Evolutionary conservation across 1,140 invertebrate genomes (phyloP), one percentile per base, ranked within the genome.

Genomic region (Argopecten irradians): DNA sequence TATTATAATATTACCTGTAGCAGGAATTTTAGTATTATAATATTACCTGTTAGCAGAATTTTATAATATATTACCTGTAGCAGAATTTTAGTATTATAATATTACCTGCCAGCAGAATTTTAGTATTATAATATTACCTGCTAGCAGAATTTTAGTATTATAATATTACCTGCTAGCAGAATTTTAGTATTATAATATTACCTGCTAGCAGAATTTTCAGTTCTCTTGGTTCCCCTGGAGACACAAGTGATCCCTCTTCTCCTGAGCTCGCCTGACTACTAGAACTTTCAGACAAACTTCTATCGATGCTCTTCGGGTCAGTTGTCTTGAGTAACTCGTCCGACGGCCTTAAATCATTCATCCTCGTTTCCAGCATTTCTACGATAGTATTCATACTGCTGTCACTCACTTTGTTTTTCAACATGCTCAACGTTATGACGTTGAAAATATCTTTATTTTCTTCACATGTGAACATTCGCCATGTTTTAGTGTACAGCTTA

Each of bases 311-410:
- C 7, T 71, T 28, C 16, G 13, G 55, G 22, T 71, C 28, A 11
- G 1, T 28, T n/a, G 8, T n/a, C n/a, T n/a, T 71, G 22, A 28
- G 8, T 71, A 71, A 1, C 5, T n/a, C 55, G n/a, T n/a, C 55
- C 5, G 22, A 1, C n/a, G 55, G 55, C 28, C 28, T 71, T n/a
- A 71, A 28, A 16, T 71, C 55, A 28, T 71, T n/a, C n/a, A 71
- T 71, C 55, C 55, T 71, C n/a, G 55, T 71, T 28, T 71, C 55
- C 22, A 71, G 55, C 55, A 71, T 71, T n/a, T 71, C 55, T 71
- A 22, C 11, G 16, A 28, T 71, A 11, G 55, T 71, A 28, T 71
- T 71, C 55, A 71, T n/a, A 28, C 55, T 71, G n/a, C 22, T 11
- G 19, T 71, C 55, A 11, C 55, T 71, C 55, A 71, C 55, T 16